Evolutionary conservation across 2,113 vertebrate species (phyloP), one percentile per base, ranked within the genome.

Genomic region (Athene cunicularia): DNA sequence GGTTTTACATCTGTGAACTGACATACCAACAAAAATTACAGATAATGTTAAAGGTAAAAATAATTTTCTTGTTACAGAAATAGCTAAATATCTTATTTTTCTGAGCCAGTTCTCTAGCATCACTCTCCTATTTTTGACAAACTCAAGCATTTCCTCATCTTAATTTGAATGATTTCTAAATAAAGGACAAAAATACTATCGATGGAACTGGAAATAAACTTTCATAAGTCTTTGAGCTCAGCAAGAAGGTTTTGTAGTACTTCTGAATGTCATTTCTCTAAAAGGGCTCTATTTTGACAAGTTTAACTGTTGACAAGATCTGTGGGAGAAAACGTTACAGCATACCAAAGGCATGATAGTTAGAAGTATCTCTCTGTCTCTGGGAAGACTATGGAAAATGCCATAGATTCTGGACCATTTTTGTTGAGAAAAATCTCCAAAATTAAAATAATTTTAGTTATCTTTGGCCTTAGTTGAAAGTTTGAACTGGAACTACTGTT

Each of bases 181-280:
- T 82, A 47, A 90, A 74, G 70, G 62, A 68, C n/a, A 64, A 81
- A 79, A 81, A 62, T 63, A 62, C 30, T 86, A 58, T 21, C 45
- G 41, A n/a, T 74, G 35, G 62, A 73, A 67, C 50, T 93, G 47
- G 43, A 92, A 90, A 83, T 92, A 87, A 77, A 67, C 26, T 49
- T 39, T n/a, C 3, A 8, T 19, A 47, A 82, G 26, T 67, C 13
- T 70, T 70, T 80, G 43, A 88, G 53, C 26, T 75, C 30, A 68
- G 26, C 52, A 59, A 37, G 58, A 68, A 80, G 33, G 8, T 59
- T 87, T 79, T 72, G 7, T 75, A 30, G 32, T 58, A 18, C 21
- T 93, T 85, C 9, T 68, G 18, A 73, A 12, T 75, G 37, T 81
- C 12, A n/a, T 14, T 66, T 60, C n/a, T 90, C 3, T 90, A 39